Percentiles rank a stretch among this genome's conserved stretches.
These are phyloP conservation scores for Dichetophora obliterata DNA, from an alignment of 2,888 invertebrate genomes.

Conservation along the genomic window DNA sequence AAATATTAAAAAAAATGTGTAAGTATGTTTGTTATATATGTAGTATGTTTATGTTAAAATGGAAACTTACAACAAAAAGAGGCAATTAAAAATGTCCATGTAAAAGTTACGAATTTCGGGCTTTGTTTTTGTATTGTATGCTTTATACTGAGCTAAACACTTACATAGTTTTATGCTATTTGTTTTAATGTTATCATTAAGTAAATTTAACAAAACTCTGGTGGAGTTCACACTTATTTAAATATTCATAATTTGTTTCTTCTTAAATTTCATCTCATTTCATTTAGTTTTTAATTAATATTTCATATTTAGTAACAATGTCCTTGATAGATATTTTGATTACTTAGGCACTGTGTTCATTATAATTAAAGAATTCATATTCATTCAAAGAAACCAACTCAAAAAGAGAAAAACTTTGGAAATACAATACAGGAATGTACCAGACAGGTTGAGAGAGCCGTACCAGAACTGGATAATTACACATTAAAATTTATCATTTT, in stretches of 20 bases:
- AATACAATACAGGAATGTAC: conserved; percentile 20
- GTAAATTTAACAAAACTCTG: conserved; percentile 61
- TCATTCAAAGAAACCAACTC: neutral
- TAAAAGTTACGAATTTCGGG: conserved; percentile 53
- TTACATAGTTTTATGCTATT: conserved; percentile 55
- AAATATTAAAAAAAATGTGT: conserved; percentile 27
- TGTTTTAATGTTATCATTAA: conserved; percentile 51
- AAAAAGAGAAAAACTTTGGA: conserved; percentile 23
- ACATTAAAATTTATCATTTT: no score
- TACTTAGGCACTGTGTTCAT: conserved; percentile 70
- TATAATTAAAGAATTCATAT: conserved; percentile 63
- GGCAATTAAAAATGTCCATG: conserved; percentile 52
- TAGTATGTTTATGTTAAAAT: conserved; percentile 42
- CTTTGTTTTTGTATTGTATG: conserved; percentile 40
- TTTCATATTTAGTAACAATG: conserved; percentile 65
- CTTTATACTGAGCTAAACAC: conserved; percentile 59
- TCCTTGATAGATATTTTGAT: conserved; percentile 68
- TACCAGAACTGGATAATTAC: neutral
- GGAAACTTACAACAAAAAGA: conserved; percentile 38
- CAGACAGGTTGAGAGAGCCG: neutral
- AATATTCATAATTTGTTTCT: conserved; percentile 43
- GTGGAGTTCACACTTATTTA: conserved; percentile 55
- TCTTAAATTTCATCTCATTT: conserved; percentile 41
- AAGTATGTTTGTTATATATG: conserved; percentile 18
- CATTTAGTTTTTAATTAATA: conserved; percentile 44